Conservation (phyloP, 2,113 vertebrate species). For the Pluvianellus socialis region DNA sequence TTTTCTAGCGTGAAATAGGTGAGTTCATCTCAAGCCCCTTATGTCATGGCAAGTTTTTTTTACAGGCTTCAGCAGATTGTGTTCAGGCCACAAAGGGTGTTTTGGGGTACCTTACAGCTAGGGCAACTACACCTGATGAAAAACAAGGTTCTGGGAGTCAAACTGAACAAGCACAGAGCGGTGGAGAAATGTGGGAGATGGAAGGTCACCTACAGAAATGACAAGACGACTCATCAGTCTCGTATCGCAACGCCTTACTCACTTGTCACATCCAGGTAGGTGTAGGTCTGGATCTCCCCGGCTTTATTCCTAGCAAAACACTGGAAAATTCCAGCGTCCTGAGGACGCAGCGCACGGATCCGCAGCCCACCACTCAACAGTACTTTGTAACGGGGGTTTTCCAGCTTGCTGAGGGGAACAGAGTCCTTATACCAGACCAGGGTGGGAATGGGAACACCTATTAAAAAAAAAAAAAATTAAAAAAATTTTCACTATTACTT, state of each 20-base stretch:
- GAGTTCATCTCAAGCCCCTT: neutral
- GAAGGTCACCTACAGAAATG: neutral
- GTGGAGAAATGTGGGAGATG: accelerated
- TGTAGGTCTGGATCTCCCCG: constrained; percentile 84
- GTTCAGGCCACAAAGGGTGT: neutral
- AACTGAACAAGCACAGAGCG: neutral
- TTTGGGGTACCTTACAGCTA: neutral
- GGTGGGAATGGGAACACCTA: constrained; percentile 85
- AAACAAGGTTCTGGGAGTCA: accelerated
- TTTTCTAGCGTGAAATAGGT: neutral
- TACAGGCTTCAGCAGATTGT: neutral
- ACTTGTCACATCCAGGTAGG: constrained; percentile 92
- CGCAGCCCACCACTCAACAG: constrained; percentile 78
- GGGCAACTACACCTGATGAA: neutral
- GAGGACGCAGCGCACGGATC: constrained; percentile 80
- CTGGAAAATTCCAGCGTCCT: constrained; percentile 93
- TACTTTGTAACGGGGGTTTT: constrained; percentile 87
- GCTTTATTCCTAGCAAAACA: constrained; percentile 88
- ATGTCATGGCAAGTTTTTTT: neutral
- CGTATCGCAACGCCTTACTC: constrained; percentile 55
- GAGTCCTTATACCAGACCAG: constrained; percentile 93
- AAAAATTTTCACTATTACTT: neutral
- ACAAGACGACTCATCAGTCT: neutral
- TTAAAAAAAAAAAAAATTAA: neutral
- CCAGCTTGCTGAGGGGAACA: constrained; percentile 77